Percentiles rank a stretch among this genome's conserved stretches.
phyloP scores from a whole-genome alignment of 2,797 vertebrate species.

The Poecilia velifera region DNA sequence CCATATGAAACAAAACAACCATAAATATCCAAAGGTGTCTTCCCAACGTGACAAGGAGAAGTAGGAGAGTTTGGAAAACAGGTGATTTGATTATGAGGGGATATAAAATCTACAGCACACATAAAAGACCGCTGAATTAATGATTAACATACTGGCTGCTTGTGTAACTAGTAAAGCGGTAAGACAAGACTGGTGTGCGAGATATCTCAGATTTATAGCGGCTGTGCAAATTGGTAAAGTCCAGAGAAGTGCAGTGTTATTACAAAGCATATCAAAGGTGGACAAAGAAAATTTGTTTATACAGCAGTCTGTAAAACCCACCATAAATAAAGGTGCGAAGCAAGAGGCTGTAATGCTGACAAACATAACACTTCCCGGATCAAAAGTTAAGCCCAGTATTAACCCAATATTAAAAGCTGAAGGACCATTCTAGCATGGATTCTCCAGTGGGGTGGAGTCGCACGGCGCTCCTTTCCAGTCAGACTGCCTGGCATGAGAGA shows the following conservation, averaged over 20 bases:
- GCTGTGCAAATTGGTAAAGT: constrained; percentile 8
- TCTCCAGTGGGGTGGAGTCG: neutral
- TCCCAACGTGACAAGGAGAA: constrained; percentile 9
- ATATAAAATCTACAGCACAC: constrained; percentile 17
- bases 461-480: neutral
- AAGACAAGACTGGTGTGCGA: constrained; percentile 3
- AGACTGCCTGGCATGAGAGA: neutral
- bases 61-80: constrained; percentile 8
- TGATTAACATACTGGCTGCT: constrained; percentile 41
- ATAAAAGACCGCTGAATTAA: constrained; percentile 15
- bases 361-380: neutral
- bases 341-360: neutral
- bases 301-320: neutral
- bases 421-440: neutral
- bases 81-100: constrained; percentile 30
- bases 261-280: neutral
- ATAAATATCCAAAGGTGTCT: constrained; percentile 9
- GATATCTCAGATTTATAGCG: constrained; percentile 14
- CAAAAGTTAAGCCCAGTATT: neutral
- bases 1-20: neutral
- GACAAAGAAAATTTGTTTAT: neutral
- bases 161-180: constrained; percentile 19
- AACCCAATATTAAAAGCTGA: neutral
- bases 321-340: neutral
- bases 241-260: neutral